Evolutionary conservation across 2,113 vertebrate species (phyloP), one percentile per base, ranked within the genome.

Genomic region (Leptobrachium leishanense): DNA sequence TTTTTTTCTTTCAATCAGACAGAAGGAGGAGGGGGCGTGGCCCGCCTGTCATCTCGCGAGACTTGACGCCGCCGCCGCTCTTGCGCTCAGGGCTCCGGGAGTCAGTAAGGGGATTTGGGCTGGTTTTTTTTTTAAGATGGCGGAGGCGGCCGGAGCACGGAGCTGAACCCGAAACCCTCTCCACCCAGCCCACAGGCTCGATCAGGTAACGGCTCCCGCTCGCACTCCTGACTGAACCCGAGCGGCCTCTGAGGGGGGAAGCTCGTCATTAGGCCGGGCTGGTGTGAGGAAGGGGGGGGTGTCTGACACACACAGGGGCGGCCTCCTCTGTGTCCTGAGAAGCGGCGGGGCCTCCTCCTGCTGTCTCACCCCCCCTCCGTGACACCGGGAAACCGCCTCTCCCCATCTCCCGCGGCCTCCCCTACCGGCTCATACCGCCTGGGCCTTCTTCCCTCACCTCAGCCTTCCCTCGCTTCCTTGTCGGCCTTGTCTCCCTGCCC

Each of bases 271-370:
- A 79, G 73, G 82, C 82, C 55, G 13, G 82, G 81, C 69, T 82
- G 82, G 82, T 84, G 77, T 86, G 84, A 88, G 88, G 20, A 31
- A 1, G 20, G 20, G 20, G 20, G 20, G 20, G 88, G 88, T 86
- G 88, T 84, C 86, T 79, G 84, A 81, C 75, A 43, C 20, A 86
- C 73, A 82, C 76, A 73, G 69, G 67, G 67, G 72, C 43, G 75
- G 75, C 63, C 69, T 75, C 15, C 43, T 44, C 39, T 53, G 43
- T 40, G 42, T 42, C 44, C 68, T 39, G 41, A 39, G 7, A 5
- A 3, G 1, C 13, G 12, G 15, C 15, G 15, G 50, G 69, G 40
- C 68, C 69, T 65, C 65, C 15, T 20, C 9, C 40, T 41, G 44
- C 39, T 42, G 43, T 8, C 62, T 42, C 7, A 13, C 43, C 55